phyloP scores from a whole-genome alignment of 2,888 invertebrate genomes.

The Eupithecia dodoneata region DNA sequence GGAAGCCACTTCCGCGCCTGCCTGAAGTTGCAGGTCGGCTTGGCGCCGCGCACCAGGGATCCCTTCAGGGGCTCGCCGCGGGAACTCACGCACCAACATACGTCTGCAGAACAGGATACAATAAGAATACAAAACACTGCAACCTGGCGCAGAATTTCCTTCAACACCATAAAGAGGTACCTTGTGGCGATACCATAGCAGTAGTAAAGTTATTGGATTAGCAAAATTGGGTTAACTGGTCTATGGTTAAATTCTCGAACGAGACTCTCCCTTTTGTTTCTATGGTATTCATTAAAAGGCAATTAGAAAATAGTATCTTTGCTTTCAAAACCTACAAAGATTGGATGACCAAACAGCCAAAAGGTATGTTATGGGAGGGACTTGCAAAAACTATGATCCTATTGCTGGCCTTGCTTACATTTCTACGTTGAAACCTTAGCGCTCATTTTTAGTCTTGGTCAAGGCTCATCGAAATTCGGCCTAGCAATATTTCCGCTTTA shows the following conservation, averaged over 20 bases:
- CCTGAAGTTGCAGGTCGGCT: constrained; percentile 91
- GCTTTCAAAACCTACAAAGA: neutral
- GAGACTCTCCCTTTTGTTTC: too few relatives aligned
- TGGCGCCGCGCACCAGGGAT: constrained; percentile 89
- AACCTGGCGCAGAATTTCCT: neutral
- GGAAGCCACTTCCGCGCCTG: constrained; percentile 86
- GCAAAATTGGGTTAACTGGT: neutral
- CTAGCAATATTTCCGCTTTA: neutral
- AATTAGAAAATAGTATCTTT: neutral
- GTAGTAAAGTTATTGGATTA: neutral
- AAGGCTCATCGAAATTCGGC: neutral
- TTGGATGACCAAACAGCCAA: neutral
- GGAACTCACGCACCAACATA: constrained; percentile 94
- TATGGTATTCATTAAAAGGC: neutral
- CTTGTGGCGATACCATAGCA: neutral
- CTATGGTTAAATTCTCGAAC: neutral
- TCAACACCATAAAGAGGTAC: too few relatives aligned
- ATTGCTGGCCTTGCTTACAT: too few relatives aligned
- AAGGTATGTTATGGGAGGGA: too few relatives aligned
- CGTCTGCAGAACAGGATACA: constrained; percentile 79
- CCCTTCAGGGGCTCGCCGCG: constrained; percentile 93
- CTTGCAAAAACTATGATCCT: too few relatives aligned
- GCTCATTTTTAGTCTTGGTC: neutral
- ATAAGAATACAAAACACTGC: neutral
- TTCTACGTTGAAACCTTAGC: too few relatives aligned